phyloP scores from a whole-genome alignment of 2,888 invertebrate species.

The Orchesellides sinensis region DNA sequence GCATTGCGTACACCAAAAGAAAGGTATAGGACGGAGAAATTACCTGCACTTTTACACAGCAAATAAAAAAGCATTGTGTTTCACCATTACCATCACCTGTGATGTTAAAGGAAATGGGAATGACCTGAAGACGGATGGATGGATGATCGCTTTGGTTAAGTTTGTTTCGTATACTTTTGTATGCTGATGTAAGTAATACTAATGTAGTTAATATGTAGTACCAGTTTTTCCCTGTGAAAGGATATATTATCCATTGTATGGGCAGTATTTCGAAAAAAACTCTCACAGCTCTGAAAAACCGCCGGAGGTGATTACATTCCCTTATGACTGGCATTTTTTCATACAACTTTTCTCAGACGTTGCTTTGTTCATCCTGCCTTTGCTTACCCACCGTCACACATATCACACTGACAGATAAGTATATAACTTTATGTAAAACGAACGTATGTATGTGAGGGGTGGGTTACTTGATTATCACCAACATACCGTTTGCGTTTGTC shows the following conservation, averaged over 20 bases:
- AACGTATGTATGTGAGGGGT: not conserved
- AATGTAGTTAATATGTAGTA: not conserved
- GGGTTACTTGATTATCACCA: too few species aligned
- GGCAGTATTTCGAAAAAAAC: slow-evolving; percentile 6
- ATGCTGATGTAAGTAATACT: not conserved
- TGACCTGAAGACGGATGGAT: slow-evolving; percentile 49
- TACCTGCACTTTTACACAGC: not conserved
- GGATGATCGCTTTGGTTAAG: not conserved
- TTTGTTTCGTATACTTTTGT: not conserved
- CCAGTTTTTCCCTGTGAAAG: slow-evolving; percentile 14
- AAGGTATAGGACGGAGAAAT: not conserved
- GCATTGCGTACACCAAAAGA: not conserved
- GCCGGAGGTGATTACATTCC: slow-evolving; percentile 48
- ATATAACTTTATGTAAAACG: not conserved
- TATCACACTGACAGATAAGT: slow-evolving; percentile 18
- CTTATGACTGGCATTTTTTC: slow-evolving; percentile 57
- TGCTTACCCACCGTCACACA: slow-evolving; percentile 20
- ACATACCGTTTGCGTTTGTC: slow-evolving; percentile 14
- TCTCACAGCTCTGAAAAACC: slow-evolving; percentile 16
- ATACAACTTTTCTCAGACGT: slow-evolving; percentile 34
- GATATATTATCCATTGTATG: not conserved
- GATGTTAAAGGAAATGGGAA: slow-evolving; percentile 62
- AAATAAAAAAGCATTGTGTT: not conserved
- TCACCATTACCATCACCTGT: not conserved
- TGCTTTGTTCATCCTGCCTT: slow-evolving; percentile 9